These are phyloP conservation scores for Neuroscelio doddi DNA, from an alignment of 2,888 invertebrate genomes.

Conservation along the genomic window DNA sequence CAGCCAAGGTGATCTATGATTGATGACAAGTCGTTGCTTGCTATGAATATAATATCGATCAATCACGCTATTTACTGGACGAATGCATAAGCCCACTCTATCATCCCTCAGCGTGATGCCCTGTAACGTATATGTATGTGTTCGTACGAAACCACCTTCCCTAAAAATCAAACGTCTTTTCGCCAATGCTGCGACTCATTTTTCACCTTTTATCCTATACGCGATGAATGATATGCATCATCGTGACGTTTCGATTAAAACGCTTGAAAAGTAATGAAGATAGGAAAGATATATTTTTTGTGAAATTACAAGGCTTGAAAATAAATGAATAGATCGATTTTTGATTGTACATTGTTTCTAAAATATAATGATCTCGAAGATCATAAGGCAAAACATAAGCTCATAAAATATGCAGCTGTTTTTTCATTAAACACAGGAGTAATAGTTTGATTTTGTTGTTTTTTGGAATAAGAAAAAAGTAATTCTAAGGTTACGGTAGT, in stretches of 20 bases:
- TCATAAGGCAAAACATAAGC: too few species aligned
- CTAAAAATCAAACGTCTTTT: constrained; percentile 2
- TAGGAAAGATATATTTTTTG: too few species aligned
- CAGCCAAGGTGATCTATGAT: constrained; percentile 13
- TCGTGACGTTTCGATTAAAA: not conserved
- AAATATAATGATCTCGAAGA: too few species aligned
- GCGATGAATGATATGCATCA: not conserved
- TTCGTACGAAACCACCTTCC: not conserved
- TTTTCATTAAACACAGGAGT: too few species aligned
- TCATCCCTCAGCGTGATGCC: constrained; percentile 59
- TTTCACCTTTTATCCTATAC: not conserved
- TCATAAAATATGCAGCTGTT: too few species aligned
- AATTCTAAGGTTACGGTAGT: too few species aligned
- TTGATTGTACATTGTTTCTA: too few species aligned
- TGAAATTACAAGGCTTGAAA: too few species aligned
- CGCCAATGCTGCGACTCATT: not conserved
- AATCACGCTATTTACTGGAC: constrained; percentile 69
- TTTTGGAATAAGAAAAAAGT: too few species aligned
- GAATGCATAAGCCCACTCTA: constrained; percentile 68
- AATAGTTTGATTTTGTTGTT: too few species aligned
- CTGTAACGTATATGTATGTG: constrained; percentile 11
- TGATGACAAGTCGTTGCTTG: constrained; percentile 68
- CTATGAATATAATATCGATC: constrained; percentile 71
- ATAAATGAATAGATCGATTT: too few species aligned
- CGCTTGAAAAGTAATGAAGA: too few species aligned